Base-by-base conservation (phyloP, 1,140 invertebrate genomes). In the Hypsibius dujardini region DNA sequence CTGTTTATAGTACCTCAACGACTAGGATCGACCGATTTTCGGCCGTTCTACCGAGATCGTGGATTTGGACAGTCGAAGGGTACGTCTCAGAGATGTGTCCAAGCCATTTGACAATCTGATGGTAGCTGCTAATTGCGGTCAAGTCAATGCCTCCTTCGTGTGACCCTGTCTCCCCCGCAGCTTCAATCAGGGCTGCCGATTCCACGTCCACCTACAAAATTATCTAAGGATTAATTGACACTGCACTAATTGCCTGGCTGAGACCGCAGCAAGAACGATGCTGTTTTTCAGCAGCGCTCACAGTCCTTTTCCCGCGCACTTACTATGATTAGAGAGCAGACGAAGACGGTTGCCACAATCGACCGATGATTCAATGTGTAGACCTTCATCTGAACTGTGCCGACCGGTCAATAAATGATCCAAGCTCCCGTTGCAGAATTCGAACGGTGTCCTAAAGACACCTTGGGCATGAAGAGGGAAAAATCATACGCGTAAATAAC, bases 1-100 rank as follows among this genome's bases (percentile, higher is more conserved):
- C 28, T 28, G 28, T 28, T 28, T 28, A 28, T 28, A 28, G 50
- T n/a, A 56, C 50, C 50, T 56, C n/a, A 12, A 56, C 50, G 50
- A 56, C 50, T 7, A 56, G n/a, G 50, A 56, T 56, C 50, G 50
- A 56, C 50, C 50, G 50, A n/a, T 56, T 56, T n/a, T 56, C 50
- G 50, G n/a, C 7, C 7, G 50, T 56, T n/a, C 50, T 56, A 12
- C 50, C 50, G 7, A 56, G n/a, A 56, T 56, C 50, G 7, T n/a
- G 50, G 50, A 56, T 56, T 56, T 56, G 7, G 50, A 56, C 50
- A n/a, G 28, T 28, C 28, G n/a, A 56, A 7, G 50, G 50, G n/a
- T 56, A 56, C 7, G n/a, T 56, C 7, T 7, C 7, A 12, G 50
- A n/a, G 7, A 56, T 12, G n/a, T 56, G n/a, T n/a, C 50, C n/a